Conservation (phyloP, 2,888 invertebrate genomes). For the Tipula helvola region DNA sequence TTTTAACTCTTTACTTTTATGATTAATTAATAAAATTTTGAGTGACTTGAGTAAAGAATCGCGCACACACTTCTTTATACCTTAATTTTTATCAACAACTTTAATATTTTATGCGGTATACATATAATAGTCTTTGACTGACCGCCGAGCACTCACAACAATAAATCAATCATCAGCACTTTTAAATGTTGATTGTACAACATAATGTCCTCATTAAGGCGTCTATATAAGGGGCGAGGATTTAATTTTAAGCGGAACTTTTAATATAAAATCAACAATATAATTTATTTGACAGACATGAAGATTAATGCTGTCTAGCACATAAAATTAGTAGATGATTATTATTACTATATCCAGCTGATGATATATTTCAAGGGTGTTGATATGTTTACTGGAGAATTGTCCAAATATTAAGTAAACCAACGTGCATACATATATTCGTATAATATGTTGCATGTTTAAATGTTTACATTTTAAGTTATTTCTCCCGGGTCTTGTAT, state of each 20-base stretch:
- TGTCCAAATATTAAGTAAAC: neutral
- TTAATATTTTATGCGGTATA: neutral
- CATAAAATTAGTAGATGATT: neutral
- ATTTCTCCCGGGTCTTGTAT: neutral
- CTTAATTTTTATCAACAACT: neutral
- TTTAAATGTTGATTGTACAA: neutral
- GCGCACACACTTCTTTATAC: neutral
- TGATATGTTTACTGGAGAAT: neutral
- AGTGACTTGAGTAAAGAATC: neutral
- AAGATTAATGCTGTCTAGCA: neutral
- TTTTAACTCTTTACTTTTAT: neutral
- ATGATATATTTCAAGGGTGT: neutral
- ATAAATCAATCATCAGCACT: neutral
- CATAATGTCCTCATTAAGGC: neutral
- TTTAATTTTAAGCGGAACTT: neutral
- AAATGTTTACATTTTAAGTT: neutral
- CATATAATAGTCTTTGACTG: neutral
- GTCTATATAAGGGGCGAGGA: neutral
- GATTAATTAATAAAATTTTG: neutral
- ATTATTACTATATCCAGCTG: neutral
- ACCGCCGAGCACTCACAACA: neutral
- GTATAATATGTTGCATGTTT: neutral
- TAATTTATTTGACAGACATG: neutral
- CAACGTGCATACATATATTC: too few species aligned
- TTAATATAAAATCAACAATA: neutral